Base-by-base conservation (phyloP, 2,888 invertebrate genomes). In the Tricholauxania praeusta region DNA sequence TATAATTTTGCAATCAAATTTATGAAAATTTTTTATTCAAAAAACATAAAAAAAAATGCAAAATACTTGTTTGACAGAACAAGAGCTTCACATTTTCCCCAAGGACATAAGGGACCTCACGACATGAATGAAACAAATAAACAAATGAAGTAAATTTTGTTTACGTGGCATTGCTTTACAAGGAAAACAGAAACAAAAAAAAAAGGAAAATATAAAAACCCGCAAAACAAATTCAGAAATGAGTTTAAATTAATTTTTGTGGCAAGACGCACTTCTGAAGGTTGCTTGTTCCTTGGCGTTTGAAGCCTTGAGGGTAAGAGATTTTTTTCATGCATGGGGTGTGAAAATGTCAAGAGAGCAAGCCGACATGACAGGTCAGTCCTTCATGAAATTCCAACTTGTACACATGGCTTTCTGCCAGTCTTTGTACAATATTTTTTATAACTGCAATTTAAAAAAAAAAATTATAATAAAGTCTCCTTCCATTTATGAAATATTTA, bases 141-240 rank as follows among this genome's bases (percentile, higher is more conserved):
- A 60, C 72, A 74, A 74, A 74, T 74, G 72, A 74, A 74, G 72
- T 72, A 74, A 74, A 74, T 74, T 74, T 72, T 68, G 64, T 72
- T 72, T 72, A 60, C 68, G 80, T 81, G 80, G 75, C 72, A 74
- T 72, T 78, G 74, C 66, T 64, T 72, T 71, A 51, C 64, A 64
- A 64, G 49, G 19, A 51, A 64, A 64, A 60, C 15, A 60, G 22
- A 28, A 60, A 60, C 22, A 59, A 59, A 59, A n/a, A 60, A 63
- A 63, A 63, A 47, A n/a, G 47, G 12, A 63, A 47, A 63, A 63
- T 63, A 47, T 63, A 63, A 63, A 63, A 63, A 63, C 63, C 48
- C 63, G 22, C 64, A 64, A 22, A 64, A 64, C 51, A 64, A 64
- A 64, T 64, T 64, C 64, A 64, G 51, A 64, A 64, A 64, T 64